Base-by-base conservation (phyloP, 2,888 invertebrate genomes). In the Acrocera orbiculus region DNA sequence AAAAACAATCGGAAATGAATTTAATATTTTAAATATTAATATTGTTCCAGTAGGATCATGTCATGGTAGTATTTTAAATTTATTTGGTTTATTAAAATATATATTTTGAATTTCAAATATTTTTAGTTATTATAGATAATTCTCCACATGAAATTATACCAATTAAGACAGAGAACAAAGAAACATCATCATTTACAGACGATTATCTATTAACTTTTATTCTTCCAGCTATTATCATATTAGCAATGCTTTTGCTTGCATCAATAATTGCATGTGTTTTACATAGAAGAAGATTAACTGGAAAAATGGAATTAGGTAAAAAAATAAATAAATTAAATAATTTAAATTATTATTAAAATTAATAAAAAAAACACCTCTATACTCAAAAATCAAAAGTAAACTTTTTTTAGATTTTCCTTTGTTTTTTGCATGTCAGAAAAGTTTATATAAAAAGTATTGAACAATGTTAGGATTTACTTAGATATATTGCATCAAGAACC, bases 191-290 rank as follows among this genome's bases (percentile, higher is more conserved):
- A 4, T 63, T 66, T 26, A 59, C 61, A 36, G 71, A 73, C 16
- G 74, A 76, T 44, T 77, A 79, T 46, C 55, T 82, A 44, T 66
- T 78, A 32, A 90, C 89, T 8, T 87, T 86, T 43, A 76, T 93
- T 25, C 70, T 93, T 37, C 92, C 95, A 0, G 82, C 85, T 1
- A 70, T 85, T 10, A 81, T 92, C 19, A 83, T 93, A 38, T 72
- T 83, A 1, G 73, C 78, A 14, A 89, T 95, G 80, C 66, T 93
- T 24, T 58, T 90, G 10, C 63, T 93, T 27, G 87, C 92, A 0
- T 76, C 82, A 1, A 65, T 90, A 34, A 76, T 92, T 34, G 90
- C 92, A 2, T 86, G 89, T 51, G 72, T 87, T 34, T 63, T 93
- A 31, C 90, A 92, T 53, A 71, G 85, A 45, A 68, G 81, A 47